Evolutionary conservation across 1,140 invertebrate genomes (phyloP), one percentile per base, ranked within the genome.

Genomic region (Drosophila subpulchrella): DNA sequence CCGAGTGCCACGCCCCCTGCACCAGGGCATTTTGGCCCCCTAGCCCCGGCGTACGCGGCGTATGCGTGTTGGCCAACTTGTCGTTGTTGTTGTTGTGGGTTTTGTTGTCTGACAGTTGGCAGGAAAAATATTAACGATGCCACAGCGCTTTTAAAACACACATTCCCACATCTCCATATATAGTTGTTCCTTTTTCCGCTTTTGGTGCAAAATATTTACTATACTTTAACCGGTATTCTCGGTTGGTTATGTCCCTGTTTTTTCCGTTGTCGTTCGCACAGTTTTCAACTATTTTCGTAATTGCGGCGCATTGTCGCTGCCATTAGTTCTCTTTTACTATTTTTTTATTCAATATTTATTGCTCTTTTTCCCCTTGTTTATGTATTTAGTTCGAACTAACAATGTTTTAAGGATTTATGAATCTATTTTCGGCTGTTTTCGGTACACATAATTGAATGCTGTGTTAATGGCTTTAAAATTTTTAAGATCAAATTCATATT

Each of bases 51-150:
- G 61, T 54, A 81, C 75, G 73, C 57, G 58, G 78, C 82, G 82
- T 85, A 85, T 85, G 82, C 82, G 75, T 84, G 67, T 72, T 85
- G 59, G 76, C 54, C 72, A 73, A 67, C 42, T 75, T 66, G 39
- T 46, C 34, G 44, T 41, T 20, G 48, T 41, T 55, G 58, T 74
- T 60, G 54, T 66, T 60, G 58, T 47, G 50, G 13, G 70, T 57
- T 71, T 72, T 78, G 66, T 71, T 79, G 68, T 46, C 62, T 42
- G 57, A 51, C 48, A 81, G 67, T 86, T 85, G 75, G 68, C 77
- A 77, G 63, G 55, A 48, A 68, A 81, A 84, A 78, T 81, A 78
- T 84, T 63, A 85, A 77, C 77, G 72, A 72, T 72, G 58, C 57
- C 59, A 60, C 50, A 47, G 13, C 46, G 44, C 44, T 55, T 66